Base-by-base conservation (phyloP, 2,888 invertebrate species). In the Omphaloscelis lunosa region DNA sequence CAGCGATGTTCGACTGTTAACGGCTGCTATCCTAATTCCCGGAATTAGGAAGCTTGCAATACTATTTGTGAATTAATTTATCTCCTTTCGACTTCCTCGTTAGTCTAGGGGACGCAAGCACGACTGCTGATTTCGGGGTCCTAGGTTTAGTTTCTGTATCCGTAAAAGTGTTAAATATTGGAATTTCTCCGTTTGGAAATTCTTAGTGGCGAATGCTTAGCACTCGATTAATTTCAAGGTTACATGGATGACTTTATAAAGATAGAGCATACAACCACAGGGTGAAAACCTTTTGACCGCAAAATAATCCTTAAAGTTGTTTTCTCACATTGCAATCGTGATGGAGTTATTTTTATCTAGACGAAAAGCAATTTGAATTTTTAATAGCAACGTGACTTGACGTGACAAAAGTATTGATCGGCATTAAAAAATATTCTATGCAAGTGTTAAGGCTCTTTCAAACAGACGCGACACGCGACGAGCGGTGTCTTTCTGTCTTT, bases 1-100 rank as follows among this genome's bases (percentile, higher is more conserved):
- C 86, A 85, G 74, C 75, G 72, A 79, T 73, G 77, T 84, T 86
- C 67, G 17, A 67, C 56, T 65, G 75, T 86, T 80, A 75, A 84
- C 73, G 53, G 63, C 59, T 56, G 45, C 59, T 82, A 71, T 59
- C 41, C 58, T 84, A 65, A 72, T 72, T 83, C 48, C 56, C 2
- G 58, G 66, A 62, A 67, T 84, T 29, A 75, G 66, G 39, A 61
- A 61, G 66, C 29, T 58, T 17, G 3, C 34, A 45, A 27, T 69
- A 69, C 59, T 63, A 53, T 59, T 59, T 58, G 56, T 48, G 48
- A 78, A 58, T 77, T 29, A 17, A 29, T 39, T 61, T 15, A 1
- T 23, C 7, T 12, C 17, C 56, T n/a, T 12, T 53, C 11, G 39
- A 23, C 34, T 27, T 20, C n/a, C 20, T 51, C 48, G 12, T 48